phyloP scores from a whole-genome alignment of 1,140 invertebrate genomes.

The Listronotus oregonensis region DNA sequence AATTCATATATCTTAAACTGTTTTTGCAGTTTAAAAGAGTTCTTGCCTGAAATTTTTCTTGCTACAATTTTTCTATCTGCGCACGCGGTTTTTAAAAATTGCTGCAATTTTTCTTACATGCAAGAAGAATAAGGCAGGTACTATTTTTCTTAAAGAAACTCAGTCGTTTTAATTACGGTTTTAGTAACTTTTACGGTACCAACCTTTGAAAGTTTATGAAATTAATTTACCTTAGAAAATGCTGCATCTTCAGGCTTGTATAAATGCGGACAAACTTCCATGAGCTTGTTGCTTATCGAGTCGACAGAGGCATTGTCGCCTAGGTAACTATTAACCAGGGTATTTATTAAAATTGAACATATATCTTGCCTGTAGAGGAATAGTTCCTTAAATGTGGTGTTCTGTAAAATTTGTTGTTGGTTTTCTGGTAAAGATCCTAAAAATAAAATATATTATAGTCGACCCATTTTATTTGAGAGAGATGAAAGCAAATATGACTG shows the following conservation, averaged over 20 bases:
- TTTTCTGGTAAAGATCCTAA: conserved; percentile 67
- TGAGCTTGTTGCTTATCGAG: conserved; percentile 83
- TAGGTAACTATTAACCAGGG: conserved; percentile 84
- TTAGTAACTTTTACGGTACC: too few relatives aligned
- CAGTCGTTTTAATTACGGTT: too few relatives aligned
- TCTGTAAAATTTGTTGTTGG: conserved; percentile 64
- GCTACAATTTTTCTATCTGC: too few relatives aligned
- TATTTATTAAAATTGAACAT: conserved; percentile 73
- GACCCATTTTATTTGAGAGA: too few relatives aligned
- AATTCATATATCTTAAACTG: too few relatives aligned
- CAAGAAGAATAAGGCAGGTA: too few relatives aligned
- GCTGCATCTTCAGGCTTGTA: conserved; percentile 95
- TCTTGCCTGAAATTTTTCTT: too few relatives aligned
- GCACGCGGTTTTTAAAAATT: too few relatives aligned
- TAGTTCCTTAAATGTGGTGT: conserved; percentile 74
- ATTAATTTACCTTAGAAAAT: conserved; percentile 83
- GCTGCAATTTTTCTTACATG: too few relatives aligned
- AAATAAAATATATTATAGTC: conserved; percentile 59
- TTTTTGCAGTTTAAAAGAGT: too few relatives aligned
- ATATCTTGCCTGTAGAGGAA: conserved; percentile 84
- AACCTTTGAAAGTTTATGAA: too few relatives aligned
- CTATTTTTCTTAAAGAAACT: conserved; percentile 1
- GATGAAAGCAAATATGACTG: too few relatives aligned
- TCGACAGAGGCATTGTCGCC: conserved; percentile 94
- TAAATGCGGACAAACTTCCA: conserved; percentile 90